A percentile compares a stretch with the other conserved stretches of the same genome.
Conservation (phyloP, 2,888 invertebrate species). For the Stenolophus ochropezus region DNA sequence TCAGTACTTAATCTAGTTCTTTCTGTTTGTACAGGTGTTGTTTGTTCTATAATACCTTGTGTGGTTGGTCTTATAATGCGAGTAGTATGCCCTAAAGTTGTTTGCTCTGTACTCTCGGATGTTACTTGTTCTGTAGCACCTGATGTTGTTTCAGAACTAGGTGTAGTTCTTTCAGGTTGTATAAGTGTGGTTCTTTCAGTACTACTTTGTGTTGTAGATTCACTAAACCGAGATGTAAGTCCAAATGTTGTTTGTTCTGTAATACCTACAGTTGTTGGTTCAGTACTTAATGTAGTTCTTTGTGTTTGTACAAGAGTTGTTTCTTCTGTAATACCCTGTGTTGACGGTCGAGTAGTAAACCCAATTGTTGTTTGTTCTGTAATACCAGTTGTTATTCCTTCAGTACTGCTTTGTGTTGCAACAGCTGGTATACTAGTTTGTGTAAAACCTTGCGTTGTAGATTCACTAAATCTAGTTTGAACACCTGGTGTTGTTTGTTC, state of each 20-base stretch:
- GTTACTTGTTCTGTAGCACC: constrained; percentile 61
- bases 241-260: neutral
- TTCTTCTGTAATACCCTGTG: constrained; percentile 22
- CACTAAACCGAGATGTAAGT: neutral
- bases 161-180: constrained; percentile 65
- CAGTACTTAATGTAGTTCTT: constrained; percentile 13
- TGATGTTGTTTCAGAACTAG: too few relatives aligned
- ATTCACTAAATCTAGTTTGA: constrained; percentile 22
- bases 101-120: constrained; percentile 61
- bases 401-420: constrained; percentile 11
- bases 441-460: constrained; percentile 54
- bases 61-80: neutral
- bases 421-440: neutral
- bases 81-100: neutral
- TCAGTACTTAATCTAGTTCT: constrained; percentile 64
- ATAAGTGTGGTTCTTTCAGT: constrained; percentile 63
- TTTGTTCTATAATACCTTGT: neutral
- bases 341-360: neutral
- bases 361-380: constrained; percentile 25
- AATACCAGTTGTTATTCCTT: neutral
- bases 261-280: neutral
- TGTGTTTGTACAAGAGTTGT: constrained; percentile 22
- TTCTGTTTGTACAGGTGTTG: constrained; percentile 61
- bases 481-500: constrained; percentile 43
- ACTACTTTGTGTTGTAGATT: neutral